Evolutionary conservation across 2,797 vertebrate species (phyloP).

Genomic region (Peromyscus nudipes): DNA sequence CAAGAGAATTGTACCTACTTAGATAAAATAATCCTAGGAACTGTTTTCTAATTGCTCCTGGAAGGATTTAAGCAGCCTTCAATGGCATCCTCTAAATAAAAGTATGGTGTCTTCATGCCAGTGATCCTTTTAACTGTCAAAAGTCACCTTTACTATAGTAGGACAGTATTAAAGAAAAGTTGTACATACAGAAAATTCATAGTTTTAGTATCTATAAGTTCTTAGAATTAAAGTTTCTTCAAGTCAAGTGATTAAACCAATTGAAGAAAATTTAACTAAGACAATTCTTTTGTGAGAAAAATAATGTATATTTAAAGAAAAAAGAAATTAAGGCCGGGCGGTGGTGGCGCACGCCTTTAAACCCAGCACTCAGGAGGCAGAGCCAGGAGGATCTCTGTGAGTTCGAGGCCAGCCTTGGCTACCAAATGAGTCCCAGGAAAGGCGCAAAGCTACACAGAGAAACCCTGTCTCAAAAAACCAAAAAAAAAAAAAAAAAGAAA

Average conservation of each 20-base stretch:
- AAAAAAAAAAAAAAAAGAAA: neutral
- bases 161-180: neutral
- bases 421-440: too few relatives aligned
- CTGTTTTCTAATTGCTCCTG: neutral
- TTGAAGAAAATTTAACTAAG: neutral
- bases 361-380: too few relatives aligned
- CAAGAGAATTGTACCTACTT: neutral
- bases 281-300: neutral
- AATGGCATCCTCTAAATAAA: neutral
- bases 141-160: conserved; percentile 10
- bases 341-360: too few relatives aligned
- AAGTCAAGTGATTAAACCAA: neutral
- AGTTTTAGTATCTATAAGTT: neutral
- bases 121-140: conserved; percentile 11
- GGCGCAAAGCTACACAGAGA: too few relatives aligned
- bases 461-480: too few relatives aligned
- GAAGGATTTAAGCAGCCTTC: neutral
- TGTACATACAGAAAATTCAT: neutral
- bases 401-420: too few relatives aligned
- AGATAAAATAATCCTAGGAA: neutral
- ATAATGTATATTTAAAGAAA: neutral
- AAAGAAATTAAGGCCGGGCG: too few relatives aligned
- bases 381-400: too few relatives aligned
- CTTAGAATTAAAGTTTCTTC: neutral
- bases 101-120: neutral